Conservation (phyloP, 2,797 vertebrate species). For the Schizothorax lantsangensis region DNA sequence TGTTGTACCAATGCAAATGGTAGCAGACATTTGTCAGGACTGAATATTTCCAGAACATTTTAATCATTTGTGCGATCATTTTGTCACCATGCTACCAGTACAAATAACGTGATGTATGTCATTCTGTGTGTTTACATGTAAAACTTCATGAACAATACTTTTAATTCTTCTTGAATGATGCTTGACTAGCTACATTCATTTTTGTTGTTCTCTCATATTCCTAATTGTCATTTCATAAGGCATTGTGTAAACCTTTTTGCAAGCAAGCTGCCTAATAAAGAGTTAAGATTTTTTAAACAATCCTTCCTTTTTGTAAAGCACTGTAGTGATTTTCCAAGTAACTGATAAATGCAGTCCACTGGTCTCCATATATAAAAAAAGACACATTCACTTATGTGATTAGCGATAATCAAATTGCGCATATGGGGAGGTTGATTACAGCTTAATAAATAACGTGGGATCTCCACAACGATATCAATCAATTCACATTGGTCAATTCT, state of each 20-base stretch:
- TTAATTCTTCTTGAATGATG: not conserved
- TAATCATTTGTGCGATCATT: conserved; percentile 1
- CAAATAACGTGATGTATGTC: not conserved
- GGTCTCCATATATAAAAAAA: conserved; percentile 48
- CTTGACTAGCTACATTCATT: not conserved
- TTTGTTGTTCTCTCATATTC: not conserved
- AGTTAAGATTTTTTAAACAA: conserved; percentile 10
- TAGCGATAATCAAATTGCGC: conserved; percentile 58
- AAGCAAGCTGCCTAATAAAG: conserved; percentile 13
- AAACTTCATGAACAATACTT: not conserved
- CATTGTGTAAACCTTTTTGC: not conserved
- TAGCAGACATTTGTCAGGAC: conserved; percentile 35
- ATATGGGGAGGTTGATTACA: conserved; percentile 50
- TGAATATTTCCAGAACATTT: conserved; percentile 25
- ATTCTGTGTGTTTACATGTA: not conserved
- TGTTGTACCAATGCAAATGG: not conserved
- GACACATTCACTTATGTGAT: conserved; percentile 48
- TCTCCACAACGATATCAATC: conserved; percentile 57
- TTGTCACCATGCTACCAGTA: not conserved
- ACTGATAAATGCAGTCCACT: conserved; percentile 42
- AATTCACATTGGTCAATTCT: conserved; percentile 61
- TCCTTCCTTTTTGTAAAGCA: conserved; percentile 24
- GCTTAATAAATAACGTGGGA: conserved; percentile 58
- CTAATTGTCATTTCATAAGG: not conserved
- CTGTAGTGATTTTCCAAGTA: conserved; percentile 33